Percentiles rank a stretch among this genome's conserved stretches.
Evolutionary conservation across 1,140 invertebrate species (phyloP).

Genomic region (Phenacoccus solenopsis): DNA sequence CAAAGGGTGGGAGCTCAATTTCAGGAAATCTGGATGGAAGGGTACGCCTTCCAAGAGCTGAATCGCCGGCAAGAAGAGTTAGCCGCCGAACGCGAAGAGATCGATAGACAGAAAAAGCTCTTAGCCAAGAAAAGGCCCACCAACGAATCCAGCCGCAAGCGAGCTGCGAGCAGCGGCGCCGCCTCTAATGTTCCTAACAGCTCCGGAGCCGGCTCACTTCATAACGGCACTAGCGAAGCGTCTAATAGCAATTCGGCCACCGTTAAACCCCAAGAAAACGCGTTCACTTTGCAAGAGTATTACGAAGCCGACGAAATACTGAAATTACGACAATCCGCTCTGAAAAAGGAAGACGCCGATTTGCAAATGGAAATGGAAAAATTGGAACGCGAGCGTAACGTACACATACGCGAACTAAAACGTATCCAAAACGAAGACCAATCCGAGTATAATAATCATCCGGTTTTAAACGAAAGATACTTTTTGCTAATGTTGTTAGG

Average conservation of each 20-base stretch:
- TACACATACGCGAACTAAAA: conserved; percentile 97
- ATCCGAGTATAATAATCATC: conserved; percentile 69
- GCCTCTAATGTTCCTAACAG: not conserved
- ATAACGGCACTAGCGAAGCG: conserved; percentile 57
- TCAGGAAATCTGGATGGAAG: conserved; percentile 99
- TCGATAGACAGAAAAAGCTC: conserved; percentile 88
- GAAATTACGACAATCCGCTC: conserved; percentile 82
- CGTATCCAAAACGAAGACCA: conserved; percentile 98
- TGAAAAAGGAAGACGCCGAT: conserved; percentile 97
- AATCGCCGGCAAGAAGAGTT: conserved; percentile 91
- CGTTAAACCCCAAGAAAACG: conserved; percentile 55
- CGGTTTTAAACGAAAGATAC: conserved; percentile 72
- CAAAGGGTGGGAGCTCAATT: conserved; percentile 95
- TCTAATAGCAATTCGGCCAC: conserved; percentile 59
- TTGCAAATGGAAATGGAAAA: conserved; percentile 96
- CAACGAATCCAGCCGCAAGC: conserved; percentile 55
- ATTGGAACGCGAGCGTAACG: conserved; percentile 90
- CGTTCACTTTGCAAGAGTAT: conserved; percentile 78
- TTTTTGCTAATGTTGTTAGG: conserved; percentile 91
- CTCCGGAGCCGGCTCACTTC: conserved; percentile 36
- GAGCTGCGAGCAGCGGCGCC: conserved; percentile 20
- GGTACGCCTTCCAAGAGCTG: conserved; percentile 95
- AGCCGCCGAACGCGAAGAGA: conserved; percentile 86
- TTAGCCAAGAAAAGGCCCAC: conserved; percentile 86
- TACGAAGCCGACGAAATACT: conserved; percentile 88